A percentile compares a stretch with the other conserved stretches of the same genome.
Evolutionary conservation across 2,797 vertebrate genomes (phyloP).

Genomic region (Pachyuromys duprasi): DNA sequence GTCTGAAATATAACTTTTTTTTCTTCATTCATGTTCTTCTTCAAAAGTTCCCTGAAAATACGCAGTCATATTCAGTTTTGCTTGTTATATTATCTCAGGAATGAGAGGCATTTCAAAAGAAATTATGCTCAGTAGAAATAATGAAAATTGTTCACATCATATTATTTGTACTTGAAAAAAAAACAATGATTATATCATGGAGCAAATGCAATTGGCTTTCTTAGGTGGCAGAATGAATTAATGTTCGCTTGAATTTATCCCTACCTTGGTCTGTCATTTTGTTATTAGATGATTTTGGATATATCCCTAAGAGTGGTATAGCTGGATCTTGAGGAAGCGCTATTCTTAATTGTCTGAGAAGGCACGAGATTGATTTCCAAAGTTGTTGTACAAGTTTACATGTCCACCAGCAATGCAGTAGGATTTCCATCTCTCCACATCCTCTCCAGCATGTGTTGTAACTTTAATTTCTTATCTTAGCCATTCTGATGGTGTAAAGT

Average conservation of each 20-base stretch:
- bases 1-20: neutral
- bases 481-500: too few relatives aligned
- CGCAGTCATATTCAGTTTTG: neutral
- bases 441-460: too few relatives aligned
- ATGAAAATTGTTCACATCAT: slow-evolving; percentile 3
- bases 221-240: neutral
- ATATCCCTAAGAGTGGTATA: too few relatives aligned
- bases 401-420: too few relatives aligned
- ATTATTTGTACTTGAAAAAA: neutral
- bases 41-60: slow-evolving; percentile 39
- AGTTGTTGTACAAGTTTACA: too few relatives aligned
- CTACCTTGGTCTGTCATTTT: neutral
- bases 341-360: too few relatives aligned
- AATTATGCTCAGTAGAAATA: slow-evolving; percentile 22
- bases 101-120: slow-evolving; percentile 15
- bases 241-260: neutral
- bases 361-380: too few relatives aligned
- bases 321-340: too few relatives aligned
- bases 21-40: slow-evolving; percentile 24
- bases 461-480: too few relatives aligned
- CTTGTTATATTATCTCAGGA: slow-evolving; percentile 1
- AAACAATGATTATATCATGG: neutral
- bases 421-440: too few relatives aligned
- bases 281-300: neutral
- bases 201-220: neutral